Evolutionary conservation across 2,797 vertebrate species (phyloP), one percentile per base, ranked within the genome.

Genomic region (Myotis daubentonii): DNA sequence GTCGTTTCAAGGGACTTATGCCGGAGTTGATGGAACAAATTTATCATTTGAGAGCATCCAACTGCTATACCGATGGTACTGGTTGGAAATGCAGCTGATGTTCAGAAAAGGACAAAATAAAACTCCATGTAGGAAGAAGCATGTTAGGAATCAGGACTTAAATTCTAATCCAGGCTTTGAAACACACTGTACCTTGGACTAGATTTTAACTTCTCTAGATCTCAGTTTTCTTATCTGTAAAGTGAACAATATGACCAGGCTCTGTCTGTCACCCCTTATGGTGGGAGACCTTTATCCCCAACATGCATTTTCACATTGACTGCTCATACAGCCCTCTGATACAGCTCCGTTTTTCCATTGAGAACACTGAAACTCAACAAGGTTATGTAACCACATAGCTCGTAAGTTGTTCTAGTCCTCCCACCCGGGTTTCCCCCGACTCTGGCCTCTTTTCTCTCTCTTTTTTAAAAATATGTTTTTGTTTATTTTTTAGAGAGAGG

Each of bases 101-200:
- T 87, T 94, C 71, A 68, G 55, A 79, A 74, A 89, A 94, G 51
- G 75, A 30, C 44, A 93, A 80, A 93, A 87, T 87, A 28, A 87
- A 89, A 30, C 44, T 57, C 51, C 16, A 9, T 25, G 51, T 57
- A 86, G 5, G 22, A 17, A 16, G 41, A 68, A 71, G 2, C 30
- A 25, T 47, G 9, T 62, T 33, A 22, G 28, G 33, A 88, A 78
- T 81, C 47, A 68, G 41, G 16, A 86, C 78, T 78, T 62, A 68
- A 23, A 49, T 30, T 78, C 28, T 84, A 36, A 94, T 51, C 41
- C 23, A 70, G 62, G 33, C 75, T 91, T 94, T 38, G 33, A 85
- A 93, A 83, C 22, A 55, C 22, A 80, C 33, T 28, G 3, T 68
- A 79, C 38, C 57, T 74, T 80, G 38, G 53, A 20, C 66, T 53